Base-by-base conservation (phyloP, 2,888 invertebrate genomes). In the Lepidocyrtoides sp. region DNA sequence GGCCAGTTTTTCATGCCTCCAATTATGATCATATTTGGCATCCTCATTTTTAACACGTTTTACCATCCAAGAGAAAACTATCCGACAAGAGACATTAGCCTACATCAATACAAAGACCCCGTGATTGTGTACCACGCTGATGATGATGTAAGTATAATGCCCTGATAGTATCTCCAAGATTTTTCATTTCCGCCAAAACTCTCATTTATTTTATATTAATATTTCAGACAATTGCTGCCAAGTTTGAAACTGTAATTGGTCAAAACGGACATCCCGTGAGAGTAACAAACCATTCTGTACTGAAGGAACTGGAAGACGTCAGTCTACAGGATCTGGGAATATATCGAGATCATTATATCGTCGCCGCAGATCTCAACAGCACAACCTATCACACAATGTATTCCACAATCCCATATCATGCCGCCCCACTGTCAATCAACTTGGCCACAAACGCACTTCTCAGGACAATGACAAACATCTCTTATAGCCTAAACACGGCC, bases 1-100 rank as follows among this genome's bases (percentile, higher is more conserved):
- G 85, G 95, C 4, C 95, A 94, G 89, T 92, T 93, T 69, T 57
- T 93, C 7, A 85, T 93, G 41, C 93, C 93, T n/a, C 91, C 91
- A 36, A n/a, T 91, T 12, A 89, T 93, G 60, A 86, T 93, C 12
- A 89, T 92, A 32, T 91, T 89, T 17, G 91, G 92, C 20, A 89
- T 93, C 32, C 57, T 86, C 12, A 54, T 93, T 57, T 85, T 89
- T 41, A 91, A 89, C 51, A 82, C 89, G 5, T 82, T 89, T 29
- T 89, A 89, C 32, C 75, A 72, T 17, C 89, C 89, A n/a, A 51
- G 89, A 26, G 89, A 89, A 57, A 89, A 83, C 72, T 89, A 89
- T 20, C 89, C 89, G 2, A 69, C 20, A 0, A 89, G 89, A 44
- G 82, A 54, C 5, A 92, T 92, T 41, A 82, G 26, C 7, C 63